A percentile compares a stretch with the other conserved stretches of the same genome.
phyloP scores from a whole-genome alignment of 2,797 vertebrate species.

The Bryconaethiops microstoma region DNA sequence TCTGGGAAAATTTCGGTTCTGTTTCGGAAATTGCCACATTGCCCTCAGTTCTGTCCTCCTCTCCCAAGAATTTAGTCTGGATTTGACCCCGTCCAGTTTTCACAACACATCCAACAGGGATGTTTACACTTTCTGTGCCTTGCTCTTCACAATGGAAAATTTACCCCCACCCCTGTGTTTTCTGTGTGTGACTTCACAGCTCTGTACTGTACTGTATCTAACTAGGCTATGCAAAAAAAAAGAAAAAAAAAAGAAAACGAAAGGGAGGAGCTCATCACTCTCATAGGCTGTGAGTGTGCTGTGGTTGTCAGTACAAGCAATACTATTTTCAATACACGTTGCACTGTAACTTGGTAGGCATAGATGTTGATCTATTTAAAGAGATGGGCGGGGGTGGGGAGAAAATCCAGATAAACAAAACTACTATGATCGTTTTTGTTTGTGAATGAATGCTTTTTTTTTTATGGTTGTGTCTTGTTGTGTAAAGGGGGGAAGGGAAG shows the following conservation, averaged over 20 bases:
- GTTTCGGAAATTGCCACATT: slow-evolving; percentile 4
- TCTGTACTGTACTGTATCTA: slow-evolving; percentile 65
- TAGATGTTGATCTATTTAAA: slow-evolving; percentile 62
- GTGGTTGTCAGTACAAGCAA: slow-evolving; percentile 72
- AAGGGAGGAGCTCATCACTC: slow-evolving; percentile 59
- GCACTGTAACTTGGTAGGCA: slow-evolving; percentile 66
- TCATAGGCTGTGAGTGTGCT: slow-evolving; percentile 71
- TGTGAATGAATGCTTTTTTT: slow-evolving; percentile 60
- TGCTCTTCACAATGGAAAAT: slow-evolving; percentile 43
- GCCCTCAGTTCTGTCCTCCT: neutral
- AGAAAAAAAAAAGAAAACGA: slow-evolving; percentile 25
- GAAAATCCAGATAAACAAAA: slow-evolving; percentile 21
- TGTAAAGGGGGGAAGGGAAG: slow-evolving; percentile 14
- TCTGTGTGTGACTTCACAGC: slow-evolving; percentile 39
- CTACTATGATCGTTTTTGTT: slow-evolving; percentile 53
- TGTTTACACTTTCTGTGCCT: slow-evolving; percentile 53
- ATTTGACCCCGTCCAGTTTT: slow-evolving; percentile 23
- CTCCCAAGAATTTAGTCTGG: slow-evolving; percentile 30
- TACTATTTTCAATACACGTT: slow-evolving; percentile 68
- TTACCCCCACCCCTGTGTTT: neutral
- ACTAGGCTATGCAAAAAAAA: slow-evolving; percentile 79
- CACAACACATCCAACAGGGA: slow-evolving; percentile 39
- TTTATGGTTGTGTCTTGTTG: slow-evolving; percentile 45
- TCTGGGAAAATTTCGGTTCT: neutral
- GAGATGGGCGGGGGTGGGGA: neutral